Conservation (phyloP, 2,888 invertebrate genomes). For the Cryptus armator region DNA sequence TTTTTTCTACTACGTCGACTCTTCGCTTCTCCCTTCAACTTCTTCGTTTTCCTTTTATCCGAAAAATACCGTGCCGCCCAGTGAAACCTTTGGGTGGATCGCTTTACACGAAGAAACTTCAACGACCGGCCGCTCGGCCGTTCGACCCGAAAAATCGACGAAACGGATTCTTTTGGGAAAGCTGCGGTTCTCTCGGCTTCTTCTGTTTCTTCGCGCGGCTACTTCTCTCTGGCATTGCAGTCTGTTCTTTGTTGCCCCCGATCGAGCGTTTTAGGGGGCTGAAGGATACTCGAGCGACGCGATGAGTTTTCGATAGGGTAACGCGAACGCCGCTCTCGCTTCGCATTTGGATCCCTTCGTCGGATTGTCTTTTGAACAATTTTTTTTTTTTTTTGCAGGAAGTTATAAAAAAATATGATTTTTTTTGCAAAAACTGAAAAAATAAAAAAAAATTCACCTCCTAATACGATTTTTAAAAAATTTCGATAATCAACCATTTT, state of each 20-base stretch:
- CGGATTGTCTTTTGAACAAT: background rate
- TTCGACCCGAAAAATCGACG: constrained; percentile 5
- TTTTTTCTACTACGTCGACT: background rate
- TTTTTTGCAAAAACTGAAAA: too few relatives aligned
- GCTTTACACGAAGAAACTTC: constrained; percentile 30
- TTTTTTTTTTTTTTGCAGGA: background rate
- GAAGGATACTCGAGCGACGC: constrained; percentile 17
- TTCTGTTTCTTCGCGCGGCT: background rate
- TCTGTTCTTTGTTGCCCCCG: background rate
- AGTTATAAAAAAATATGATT: too few relatives aligned
- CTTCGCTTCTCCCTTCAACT: background rate
- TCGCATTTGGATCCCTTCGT: constrained; percentile 29
- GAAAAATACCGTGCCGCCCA: constrained; percentile 26
- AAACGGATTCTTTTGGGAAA: constrained; percentile 7
- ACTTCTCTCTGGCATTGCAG: background rate
- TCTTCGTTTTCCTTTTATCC: constrained; percentile 15
- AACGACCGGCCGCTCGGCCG: background rate
- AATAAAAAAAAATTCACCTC: too few relatives aligned
- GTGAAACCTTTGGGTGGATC: background rate
- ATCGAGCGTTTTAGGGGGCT: background rate
- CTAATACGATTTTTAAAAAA: too few relatives aligned
- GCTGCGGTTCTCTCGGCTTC: background rate
- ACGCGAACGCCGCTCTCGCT: background rate
- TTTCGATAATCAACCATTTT: too few relatives aligned
- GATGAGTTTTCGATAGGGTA: constrained; percentile 39